Base-by-base conservation (phyloP, 2,113 vertebrate species). In the Pituophis catenifer region DNA sequence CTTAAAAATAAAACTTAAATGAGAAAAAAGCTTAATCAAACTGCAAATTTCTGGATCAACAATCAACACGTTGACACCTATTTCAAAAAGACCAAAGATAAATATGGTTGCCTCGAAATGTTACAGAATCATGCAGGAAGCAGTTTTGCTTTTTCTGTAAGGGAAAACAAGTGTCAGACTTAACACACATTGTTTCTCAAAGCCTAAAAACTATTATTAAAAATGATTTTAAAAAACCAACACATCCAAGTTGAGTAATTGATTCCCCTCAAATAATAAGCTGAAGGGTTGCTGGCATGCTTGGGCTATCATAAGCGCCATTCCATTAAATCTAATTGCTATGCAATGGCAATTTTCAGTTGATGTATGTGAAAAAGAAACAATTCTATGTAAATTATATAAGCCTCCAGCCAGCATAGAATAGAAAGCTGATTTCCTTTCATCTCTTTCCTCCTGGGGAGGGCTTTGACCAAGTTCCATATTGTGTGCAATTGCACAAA, bases 241-340 rank as follows among this genome's bases (percentile, higher is more conserved):
- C 62, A 86, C 26, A 89, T 89, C 94, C 88, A 96, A 90, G 94
- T 93, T 97, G 91, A 91, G 93, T 44, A 93, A 97, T 94, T 88
- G 93, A 95, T 95, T 96, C 91, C 65, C 90, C 92, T 95, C 96
- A 97, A 97, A 96, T 96, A 95, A 95, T 65, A 94, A 96, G 85
- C 93, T 96, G 94, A 97, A 97, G 94, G 94, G 92, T 94, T 97
- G 94, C 94, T 96, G 96, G 93, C 88, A 96, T 53, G 89, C 94
- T 93, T 95, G 92, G 94, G 92, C 89, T 94, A 96, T 93, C 94
- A 96, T 85, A 95, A 95, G 91, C 93, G 96, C 96, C 94, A 86
- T 95, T 96, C 97, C 95, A 96, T 96, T 97, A 97, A 95, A 95
- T 94, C 93, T 96, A 97, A 97, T 95, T 96, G 95, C 95, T 93